These are phyloP conservation scores for Neotoxoptera formosana DNA, from an alignment of 1,140 invertebrate species.

Conservation along the genomic window DNA sequence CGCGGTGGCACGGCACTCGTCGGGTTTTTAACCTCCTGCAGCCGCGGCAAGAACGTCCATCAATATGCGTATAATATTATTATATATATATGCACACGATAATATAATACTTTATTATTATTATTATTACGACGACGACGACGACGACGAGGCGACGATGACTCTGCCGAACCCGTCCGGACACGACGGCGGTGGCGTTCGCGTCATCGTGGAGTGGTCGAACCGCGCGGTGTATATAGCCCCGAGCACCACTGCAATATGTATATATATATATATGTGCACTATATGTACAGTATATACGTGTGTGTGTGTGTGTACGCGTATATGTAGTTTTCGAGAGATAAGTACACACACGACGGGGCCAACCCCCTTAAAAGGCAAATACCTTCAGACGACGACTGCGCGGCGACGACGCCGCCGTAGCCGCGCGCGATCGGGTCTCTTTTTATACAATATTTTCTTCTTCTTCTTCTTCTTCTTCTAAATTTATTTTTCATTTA, in stretches of 20 bases:
- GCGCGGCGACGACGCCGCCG: not conserved
- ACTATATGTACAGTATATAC: too few relatives aligned
- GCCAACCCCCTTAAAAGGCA: conserved; percentile 50
- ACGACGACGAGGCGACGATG: conserved; percentile 48
- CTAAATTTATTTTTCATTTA: not conserved
- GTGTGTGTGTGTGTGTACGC: too few relatives aligned
- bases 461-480: not conserved
- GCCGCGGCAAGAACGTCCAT: not conserved
- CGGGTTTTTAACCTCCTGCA: conserved; percentile 45
- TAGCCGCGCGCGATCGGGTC: not conserved
- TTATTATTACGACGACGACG: conserved; percentile 31
- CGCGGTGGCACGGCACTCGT: not conserved
- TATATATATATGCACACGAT: not conserved
- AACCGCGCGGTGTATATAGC: not conserved
- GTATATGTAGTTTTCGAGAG: conserved; percentile 11
- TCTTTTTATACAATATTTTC: not conserved
- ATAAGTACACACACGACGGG: conserved; percentile 43
- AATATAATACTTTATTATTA: not conserved
- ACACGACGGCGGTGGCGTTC: conserved; percentile 14
- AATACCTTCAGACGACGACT: not conserved
- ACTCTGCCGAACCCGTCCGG: conserved; percentile 29
- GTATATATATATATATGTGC: not conserved
- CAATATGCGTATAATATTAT: not conserved
- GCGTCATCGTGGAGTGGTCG: conserved; percentile 13
- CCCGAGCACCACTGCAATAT: not conserved